A percentile compares a stretch with the other conserved stretches of the same genome.
Evolutionary conservation across 1,140 invertebrate species (phyloP).

Genomic region (Conopomorpha cramerella): DNA sequence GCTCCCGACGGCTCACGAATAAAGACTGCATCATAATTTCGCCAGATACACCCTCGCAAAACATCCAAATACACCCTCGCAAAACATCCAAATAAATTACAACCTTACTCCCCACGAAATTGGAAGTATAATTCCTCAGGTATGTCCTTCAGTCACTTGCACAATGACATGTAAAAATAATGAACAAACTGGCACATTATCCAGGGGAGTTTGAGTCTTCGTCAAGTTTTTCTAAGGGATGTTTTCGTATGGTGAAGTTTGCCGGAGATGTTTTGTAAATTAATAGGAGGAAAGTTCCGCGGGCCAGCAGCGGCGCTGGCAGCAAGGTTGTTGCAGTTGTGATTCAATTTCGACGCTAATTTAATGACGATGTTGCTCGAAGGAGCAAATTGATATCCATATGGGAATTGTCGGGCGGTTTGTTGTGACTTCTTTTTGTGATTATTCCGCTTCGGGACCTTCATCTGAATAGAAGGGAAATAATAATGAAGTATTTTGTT

Average conservation of each 20-base stretch:
- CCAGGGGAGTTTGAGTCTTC: slow-evolving; percentile 33
- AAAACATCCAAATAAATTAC: slow-evolving; percentile 20
- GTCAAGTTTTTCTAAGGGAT: slow-evolving; percentile 21
- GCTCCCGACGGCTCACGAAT: slow-evolving; percentile 60
- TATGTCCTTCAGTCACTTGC: too few relatives aligned
- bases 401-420: not conserved
- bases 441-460: too few relatives aligned
- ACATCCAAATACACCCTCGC: slow-evolving; percentile 35
- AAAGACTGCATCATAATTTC: slow-evolving; percentile 62
- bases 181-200: slow-evolving; percentile 47
- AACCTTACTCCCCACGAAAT: slow-evolving; percentile 20
- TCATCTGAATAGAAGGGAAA: not conserved
- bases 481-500: not conserved
- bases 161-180: slow-evolving; percentile 62
- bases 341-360: slow-evolving; percentile 60
- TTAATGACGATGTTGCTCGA: slow-evolving; percentile 51
- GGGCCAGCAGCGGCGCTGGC: slow-evolving; percentile 39
- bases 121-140: slow-evolving; percentile 17
- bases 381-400: slow-evolving; percentile 59
- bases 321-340: slow-evolving; percentile 56
- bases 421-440: too few relatives aligned
- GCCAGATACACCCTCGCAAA: slow-evolving; percentile 49
- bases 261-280: slow-evolving; percentile 53
- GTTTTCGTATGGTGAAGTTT: slow-evolving; percentile 18
- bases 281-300: slow-evolving; percentile 58